Evolutionary conservation across 2,113 vertebrate species (phyloP).

Genomic region (Nanger granti): DNA sequence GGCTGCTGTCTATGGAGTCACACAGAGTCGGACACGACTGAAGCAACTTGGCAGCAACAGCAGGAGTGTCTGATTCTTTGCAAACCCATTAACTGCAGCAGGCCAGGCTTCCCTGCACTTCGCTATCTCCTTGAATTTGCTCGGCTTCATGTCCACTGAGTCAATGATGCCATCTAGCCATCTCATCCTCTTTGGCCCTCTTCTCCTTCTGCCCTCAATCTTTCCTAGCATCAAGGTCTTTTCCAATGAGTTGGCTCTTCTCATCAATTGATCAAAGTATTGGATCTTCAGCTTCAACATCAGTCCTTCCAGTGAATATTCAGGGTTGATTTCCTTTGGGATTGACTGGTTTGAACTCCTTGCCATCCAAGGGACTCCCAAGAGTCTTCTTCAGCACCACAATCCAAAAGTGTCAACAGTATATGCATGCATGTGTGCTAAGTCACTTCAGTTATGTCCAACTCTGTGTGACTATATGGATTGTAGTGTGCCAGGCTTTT

Average conservation of each 20-base stretch:
- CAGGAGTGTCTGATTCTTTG: background rate
- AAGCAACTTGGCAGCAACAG: too few relatives aligned
- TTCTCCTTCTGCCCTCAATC: background rate
- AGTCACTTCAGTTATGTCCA: background rate
- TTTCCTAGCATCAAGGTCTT: background rate
- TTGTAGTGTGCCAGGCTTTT: background rate
- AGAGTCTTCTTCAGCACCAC: background rate
- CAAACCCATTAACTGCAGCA: background rate
- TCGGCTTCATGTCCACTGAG: background rate
- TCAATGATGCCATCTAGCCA: background rate
- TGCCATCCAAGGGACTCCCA: background rate
- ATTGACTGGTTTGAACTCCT: background rate
- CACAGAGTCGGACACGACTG: accelerated
- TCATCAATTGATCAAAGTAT: background rate
- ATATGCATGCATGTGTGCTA: background rate
- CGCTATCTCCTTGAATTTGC: background rate
- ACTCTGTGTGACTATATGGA: background rate
- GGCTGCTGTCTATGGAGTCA: accelerated
- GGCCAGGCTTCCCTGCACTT: background rate
- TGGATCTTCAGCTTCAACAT: background rate
- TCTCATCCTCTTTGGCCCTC: background rate
- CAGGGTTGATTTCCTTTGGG: background rate
- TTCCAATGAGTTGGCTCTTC: background rate
- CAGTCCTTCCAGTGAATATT: background rate
- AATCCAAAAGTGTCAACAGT: background rate